Conservation (phyloP, 2,797 vertebrate species). For the Aeoliscus strigatus region DNA sequence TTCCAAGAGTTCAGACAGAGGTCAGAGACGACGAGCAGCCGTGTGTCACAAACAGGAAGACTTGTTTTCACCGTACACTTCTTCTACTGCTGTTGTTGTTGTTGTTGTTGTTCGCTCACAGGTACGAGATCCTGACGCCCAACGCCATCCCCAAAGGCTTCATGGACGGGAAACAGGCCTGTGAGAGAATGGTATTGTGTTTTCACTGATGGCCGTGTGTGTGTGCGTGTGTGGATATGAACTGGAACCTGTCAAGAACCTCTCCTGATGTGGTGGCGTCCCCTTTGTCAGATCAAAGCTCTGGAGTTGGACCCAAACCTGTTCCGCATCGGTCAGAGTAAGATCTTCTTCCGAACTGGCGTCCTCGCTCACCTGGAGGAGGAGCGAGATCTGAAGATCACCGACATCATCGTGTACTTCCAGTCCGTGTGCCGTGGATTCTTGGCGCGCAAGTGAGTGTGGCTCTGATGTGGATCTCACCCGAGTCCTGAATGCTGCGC, state of each 20-base stretch:
- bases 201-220: no score
- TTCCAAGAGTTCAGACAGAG: slow-evolving; percentile 97
- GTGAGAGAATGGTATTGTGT: slow-evolving; percentile 87
- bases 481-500: background rate
- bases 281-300: slow-evolving; percentile 80
- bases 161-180: slow-evolving; percentile 98
- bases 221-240: no score
- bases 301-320: slow-evolving; percentile 93
- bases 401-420: slow-evolving; percentile 97
- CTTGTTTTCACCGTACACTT: background rate
- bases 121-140: slow-evolving; percentile 96
- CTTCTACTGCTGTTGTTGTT: no score
- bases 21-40: slow-evolving; percentile 51
- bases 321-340: slow-evolving; percentile 96
- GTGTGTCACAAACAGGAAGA: background rate
- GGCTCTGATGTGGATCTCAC: no score
- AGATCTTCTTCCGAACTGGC: slow-evolving; percentile 97
- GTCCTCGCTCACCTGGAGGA: slow-evolving; percentile 95
- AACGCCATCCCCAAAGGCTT: slow-evolving; percentile 98
- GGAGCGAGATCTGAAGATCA: slow-evolving; percentile 95
- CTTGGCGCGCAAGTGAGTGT: slow-evolving; percentile 89
- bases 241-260: no score
- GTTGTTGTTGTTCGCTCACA: slow-evolving; percentile 49
- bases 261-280: no score
- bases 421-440: slow-evolving; percentile 95